Conservation (phyloP, 2,888 invertebrate species). For the Agrochola litura region DNA sequence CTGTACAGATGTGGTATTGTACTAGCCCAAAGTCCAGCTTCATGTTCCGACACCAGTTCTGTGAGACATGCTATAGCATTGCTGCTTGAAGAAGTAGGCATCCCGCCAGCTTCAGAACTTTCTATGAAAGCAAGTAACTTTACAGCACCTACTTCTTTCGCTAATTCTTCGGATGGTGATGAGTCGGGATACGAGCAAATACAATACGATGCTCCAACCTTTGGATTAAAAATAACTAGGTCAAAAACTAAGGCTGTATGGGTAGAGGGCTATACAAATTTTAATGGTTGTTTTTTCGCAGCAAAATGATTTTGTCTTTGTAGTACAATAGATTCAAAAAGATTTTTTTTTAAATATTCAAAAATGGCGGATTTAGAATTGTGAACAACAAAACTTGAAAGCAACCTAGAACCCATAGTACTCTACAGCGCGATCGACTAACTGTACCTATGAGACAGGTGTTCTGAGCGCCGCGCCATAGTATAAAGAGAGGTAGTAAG, state of each 20-base stretch:
- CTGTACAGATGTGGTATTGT: slow-evolving; percentile 90
- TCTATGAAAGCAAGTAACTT: slow-evolving; percentile 82
- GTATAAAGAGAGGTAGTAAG: too few species aligned
- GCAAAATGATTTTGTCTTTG: too few species aligned
- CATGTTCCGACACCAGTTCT: slow-evolving; percentile 85
- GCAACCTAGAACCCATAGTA: too few species aligned
- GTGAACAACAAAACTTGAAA: too few species aligned
- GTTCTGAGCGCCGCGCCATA: too few species aligned
- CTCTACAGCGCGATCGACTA: too few species aligned
- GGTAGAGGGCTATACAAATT: too few species aligned
- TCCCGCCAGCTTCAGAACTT: slow-evolving; percentile 79
- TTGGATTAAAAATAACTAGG: slow-evolving; percentile 19
- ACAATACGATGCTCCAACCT: slow-evolving; percentile 83
- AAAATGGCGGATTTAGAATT: too few species aligned
- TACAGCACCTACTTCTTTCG: slow-evolving; percentile 83
- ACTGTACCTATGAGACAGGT: too few species aligned
- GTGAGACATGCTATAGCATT: slow-evolving; percentile 77
- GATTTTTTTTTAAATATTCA: too few species aligned
- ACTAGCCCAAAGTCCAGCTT: slow-evolving; percentile 91
- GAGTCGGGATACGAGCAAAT: slow-evolving; percentile 85
- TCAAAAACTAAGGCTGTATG: background rate
- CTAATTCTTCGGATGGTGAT: slow-evolving; percentile 83
- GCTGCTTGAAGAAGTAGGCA: slow-evolving; percentile 77
- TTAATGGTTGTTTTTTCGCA: too few species aligned
- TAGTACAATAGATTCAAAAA: too few species aligned